Evolutionary conservation across 2,797 vertebrate species (phyloP).

Genomic region (Otolemur crassicaudatus): DNA sequence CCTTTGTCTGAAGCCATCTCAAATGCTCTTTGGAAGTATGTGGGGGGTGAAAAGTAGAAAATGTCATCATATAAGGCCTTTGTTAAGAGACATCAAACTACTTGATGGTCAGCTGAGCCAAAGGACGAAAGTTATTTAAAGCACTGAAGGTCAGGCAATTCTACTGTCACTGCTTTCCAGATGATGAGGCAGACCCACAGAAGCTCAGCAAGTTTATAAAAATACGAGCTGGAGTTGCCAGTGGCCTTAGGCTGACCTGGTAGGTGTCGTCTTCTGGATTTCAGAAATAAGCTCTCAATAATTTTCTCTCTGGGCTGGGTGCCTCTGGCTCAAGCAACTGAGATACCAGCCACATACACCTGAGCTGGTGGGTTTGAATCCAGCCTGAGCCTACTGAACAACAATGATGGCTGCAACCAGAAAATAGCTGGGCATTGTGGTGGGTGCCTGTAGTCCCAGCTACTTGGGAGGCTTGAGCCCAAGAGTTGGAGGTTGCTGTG

Average conservation of each 20-base stretch:
- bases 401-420: no score
- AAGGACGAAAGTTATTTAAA: background rate
- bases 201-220: background rate
- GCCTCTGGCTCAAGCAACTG: no score
- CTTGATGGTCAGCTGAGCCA: background rate
- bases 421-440: no score
- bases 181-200: background rate
- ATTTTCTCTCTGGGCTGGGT: background rate
- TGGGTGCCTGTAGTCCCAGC: no score
- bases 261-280: background rate
- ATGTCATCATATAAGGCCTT: background rate
- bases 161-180: no score
- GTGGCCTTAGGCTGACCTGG: background rate
- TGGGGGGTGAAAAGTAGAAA: background rate
- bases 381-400: no score
- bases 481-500: no score
- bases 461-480: no score
- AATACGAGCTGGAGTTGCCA: background rate
- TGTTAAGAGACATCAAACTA: background rate
- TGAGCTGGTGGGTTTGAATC: no score
- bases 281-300: background rate
- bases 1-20: background rate
- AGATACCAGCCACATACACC: no score
- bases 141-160: background rate
- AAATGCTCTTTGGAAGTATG: background rate